A percentile compares a stretch with the other conserved stretches of the same genome.
Conservation (phyloP, 1,140 invertebrate species). For the Zaprionus ghesquierei region DNA sequence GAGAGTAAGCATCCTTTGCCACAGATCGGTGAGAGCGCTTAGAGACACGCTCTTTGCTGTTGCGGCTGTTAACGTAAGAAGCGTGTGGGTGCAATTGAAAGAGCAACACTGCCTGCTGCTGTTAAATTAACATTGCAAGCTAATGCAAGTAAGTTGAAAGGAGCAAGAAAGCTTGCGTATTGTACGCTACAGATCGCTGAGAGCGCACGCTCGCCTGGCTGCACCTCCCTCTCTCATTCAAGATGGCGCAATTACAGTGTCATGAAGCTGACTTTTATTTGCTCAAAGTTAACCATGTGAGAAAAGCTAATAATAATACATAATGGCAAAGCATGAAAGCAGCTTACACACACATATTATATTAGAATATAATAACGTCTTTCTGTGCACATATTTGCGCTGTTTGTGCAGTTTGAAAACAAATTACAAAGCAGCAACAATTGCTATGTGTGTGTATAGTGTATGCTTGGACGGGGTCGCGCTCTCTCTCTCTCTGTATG, state of each 20-base stretch:
- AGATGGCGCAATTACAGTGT: background rate
- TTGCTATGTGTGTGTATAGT: background rate
- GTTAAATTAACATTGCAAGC: background rate
- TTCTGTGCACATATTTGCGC: background rate
- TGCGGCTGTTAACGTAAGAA: background rate
- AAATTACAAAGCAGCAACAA: slow-evolving; percentile 1
- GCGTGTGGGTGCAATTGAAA: too few relatives aligned
- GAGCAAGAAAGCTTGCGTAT: background rate
- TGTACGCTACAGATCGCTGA: background rate
- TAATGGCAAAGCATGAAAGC: background rate
- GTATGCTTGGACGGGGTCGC: background rate
- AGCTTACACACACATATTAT: background rate
- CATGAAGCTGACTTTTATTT: background rate
- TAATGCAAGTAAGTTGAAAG: background rate
- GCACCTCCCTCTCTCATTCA: background rate
- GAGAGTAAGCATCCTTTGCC: too few relatives aligned
- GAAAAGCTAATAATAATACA: background rate
- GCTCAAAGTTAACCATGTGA: background rate
- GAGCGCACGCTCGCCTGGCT: background rate
- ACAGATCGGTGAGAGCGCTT: too few relatives aligned
- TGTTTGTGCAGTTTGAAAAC: background rate
- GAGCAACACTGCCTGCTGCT: background rate
- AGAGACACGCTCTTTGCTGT: too few relatives aligned
- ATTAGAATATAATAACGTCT: background rate
- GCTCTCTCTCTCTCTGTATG: background rate